Percentiles rank a stretch among this genome's conserved stretches.
phyloP scores from a whole-genome alignment of 2,888 invertebrate species.

The Hecatera dysodea region DNA sequence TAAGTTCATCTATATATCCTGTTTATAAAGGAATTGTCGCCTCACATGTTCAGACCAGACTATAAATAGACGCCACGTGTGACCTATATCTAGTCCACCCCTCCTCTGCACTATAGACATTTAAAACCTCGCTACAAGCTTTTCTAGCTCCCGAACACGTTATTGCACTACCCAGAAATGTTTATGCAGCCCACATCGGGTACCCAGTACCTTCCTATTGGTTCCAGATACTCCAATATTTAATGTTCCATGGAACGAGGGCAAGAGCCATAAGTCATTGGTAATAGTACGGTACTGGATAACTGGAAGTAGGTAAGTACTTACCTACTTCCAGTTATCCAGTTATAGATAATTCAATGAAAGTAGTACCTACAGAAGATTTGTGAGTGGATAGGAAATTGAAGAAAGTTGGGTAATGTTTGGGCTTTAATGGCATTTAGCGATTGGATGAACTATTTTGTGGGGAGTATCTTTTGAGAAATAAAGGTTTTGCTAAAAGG shows the following conservation, averaged over 20 bases:
- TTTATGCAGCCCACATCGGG: slow-evolving; percentile 3
- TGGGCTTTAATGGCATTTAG: slow-evolving; percentile 2
- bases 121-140: not conserved
- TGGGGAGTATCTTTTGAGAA: not conserved
- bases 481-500: not conserved
- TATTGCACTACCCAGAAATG: slow-evolving; percentile 30
- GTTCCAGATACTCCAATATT: slow-evolving; percentile 49
- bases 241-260: slow-evolving; percentile 37
- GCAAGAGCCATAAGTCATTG: slow-evolving; percentile 36
- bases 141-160: not conserved
- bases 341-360: slow-evolving; percentile 32
- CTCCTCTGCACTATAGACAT: not conserved
- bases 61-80: slow-evolving; percentile 38
- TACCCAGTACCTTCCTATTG: slow-evolving; percentile 21
- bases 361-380: slow-evolving; percentile 29
- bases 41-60: not conserved
- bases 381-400: slow-evolving; percentile 21
- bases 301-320: slow-evolving; percentile 29
- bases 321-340: slow-evolving; percentile 17
- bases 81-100: slow-evolving; percentile 22
- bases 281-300: too few relatives aligned
- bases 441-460: not conserved
- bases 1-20: not conserved
- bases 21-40: not conserved
- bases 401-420: slow-evolving; percentile 2